Conservation (phyloP, 2,888 invertebrate genomes). For the Trypoxylon attenuatum region DNA sequence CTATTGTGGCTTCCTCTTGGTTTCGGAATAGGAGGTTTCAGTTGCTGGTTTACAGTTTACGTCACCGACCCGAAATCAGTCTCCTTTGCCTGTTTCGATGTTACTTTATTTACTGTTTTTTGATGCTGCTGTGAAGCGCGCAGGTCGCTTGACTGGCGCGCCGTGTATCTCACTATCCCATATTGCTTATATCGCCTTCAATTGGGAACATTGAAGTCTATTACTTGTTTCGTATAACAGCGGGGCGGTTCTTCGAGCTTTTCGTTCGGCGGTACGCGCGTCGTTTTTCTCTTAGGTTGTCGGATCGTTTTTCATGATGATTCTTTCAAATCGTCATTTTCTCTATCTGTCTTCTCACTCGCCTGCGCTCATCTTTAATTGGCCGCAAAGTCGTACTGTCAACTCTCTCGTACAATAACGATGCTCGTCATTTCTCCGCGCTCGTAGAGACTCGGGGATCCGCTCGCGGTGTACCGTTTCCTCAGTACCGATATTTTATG, state of each 20-base stretch:
- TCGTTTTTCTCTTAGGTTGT: conserved; percentile 27
- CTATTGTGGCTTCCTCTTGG: conserved; percentile 12
- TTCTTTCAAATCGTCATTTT: conserved; percentile 1
- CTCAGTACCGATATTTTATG: conserved; percentile 70
- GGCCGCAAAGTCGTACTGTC: conserved; percentile 22
- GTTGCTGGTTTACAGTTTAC: conserved; percentile 34
- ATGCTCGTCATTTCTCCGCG: conserved; percentile 43
- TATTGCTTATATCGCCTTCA: too few species aligned
- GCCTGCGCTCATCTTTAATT: conserved; percentile 35
- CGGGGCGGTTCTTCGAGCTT: conserved; percentile 58
- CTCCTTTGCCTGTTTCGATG: conserved; percentile 42
- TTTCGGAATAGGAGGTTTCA: neutral
- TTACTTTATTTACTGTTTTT: too few species aligned
- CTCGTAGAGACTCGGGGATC: conserved; percentile 57
- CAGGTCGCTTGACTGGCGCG: conserved; percentile 40
- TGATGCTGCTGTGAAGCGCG: conserved; percentile 48
- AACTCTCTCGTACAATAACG: conserved; percentile 32
- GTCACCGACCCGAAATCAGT: conserved; percentile 46
- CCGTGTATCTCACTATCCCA: conserved; percentile 28
- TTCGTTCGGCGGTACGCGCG: conserved; percentile 32
- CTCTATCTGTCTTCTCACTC: conserved; percentile 30
- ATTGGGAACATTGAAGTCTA: conserved; percentile 39
- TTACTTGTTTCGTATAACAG: conserved; percentile 47
- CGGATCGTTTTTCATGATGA: conserved; percentile 28
- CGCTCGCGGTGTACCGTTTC: conserved; percentile 61